Evolutionary conservation across 1,140 invertebrate genomes (phyloP).

Genomic region (Drosophila sulfurigaster): DNA sequence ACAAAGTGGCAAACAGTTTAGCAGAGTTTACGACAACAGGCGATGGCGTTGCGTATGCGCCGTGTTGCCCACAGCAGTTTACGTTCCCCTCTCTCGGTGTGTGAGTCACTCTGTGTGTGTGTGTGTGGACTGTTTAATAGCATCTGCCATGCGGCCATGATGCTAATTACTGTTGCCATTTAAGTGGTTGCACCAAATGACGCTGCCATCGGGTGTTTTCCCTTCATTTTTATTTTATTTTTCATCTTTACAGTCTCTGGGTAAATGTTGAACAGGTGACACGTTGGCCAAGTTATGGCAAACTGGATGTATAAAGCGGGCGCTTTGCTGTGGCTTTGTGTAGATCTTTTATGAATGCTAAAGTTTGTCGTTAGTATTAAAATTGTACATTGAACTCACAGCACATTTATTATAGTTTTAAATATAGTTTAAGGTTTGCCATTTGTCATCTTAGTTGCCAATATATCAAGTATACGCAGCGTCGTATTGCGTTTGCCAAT

Average conservation of each 20-base stretch:
- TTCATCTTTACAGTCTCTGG: slow-evolving; percentile 1
- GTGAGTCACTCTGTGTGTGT: slow-evolving; percentile 9
- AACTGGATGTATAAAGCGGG: background rate
- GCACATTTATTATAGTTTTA: background rate
- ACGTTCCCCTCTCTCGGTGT: slow-evolving; percentile 30
- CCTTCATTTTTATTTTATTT: slow-evolving; percentile 8
- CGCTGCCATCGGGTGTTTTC: slow-evolving; percentile 38
- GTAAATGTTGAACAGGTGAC: slow-evolving; percentile 58
- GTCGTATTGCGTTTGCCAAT: slow-evolving; percentile 16
- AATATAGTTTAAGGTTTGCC: background rate
- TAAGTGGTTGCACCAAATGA: slow-evolving; percentile 82
- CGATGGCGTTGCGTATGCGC: slow-evolving; percentile 67
- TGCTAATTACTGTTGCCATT: slow-evolving; percentile 82
- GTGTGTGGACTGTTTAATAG: slow-evolving; percentile 74
- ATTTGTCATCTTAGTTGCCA: background rate
- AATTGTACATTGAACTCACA: too few species aligned
- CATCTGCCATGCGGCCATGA: slow-evolving; percentile 81
- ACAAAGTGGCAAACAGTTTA: slow-evolving; percentile 83
- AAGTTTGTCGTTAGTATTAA: background rate
- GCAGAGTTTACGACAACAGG: slow-evolving; percentile 80
- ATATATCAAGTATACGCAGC: slow-evolving; percentile 10
- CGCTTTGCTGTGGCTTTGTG: background rate
- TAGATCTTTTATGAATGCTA: background rate
- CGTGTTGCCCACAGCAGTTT: slow-evolving; percentile 62
- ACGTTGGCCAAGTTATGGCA: slow-evolving; percentile 56